Conservation (phyloP, 1,140 invertebrate species). For the Diuraphis noxia region DNA sequence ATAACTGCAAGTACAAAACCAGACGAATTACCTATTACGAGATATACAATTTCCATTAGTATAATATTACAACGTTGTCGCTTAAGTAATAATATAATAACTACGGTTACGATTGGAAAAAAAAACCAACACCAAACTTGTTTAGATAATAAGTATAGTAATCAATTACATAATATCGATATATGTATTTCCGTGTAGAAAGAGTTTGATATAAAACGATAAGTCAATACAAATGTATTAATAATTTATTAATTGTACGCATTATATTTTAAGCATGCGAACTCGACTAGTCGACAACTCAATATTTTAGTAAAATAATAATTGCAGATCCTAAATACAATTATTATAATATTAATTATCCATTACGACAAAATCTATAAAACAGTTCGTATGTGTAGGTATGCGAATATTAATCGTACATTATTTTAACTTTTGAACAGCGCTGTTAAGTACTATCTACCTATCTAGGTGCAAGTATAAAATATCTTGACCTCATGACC, state of each 20-base stretch:
- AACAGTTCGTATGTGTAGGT: background rate
- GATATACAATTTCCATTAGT: background rate
- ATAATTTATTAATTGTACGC: background rate
- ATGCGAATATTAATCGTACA: background rate
- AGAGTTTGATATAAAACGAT: background rate
- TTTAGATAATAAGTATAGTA: background rate
- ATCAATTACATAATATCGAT: background rate
- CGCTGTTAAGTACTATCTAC: background rate
- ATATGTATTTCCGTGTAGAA: background rate
- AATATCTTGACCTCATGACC: constrained; percentile 17
- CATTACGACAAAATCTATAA: background rate
- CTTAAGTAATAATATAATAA: background rate
- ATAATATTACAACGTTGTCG: background rate
- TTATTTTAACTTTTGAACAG: background rate
- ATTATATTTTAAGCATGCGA: background rate
- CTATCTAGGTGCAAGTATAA: background rate
- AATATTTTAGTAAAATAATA: background rate
- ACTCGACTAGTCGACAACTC: background rate
- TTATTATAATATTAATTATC: background rate
- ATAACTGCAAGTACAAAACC: background rate
- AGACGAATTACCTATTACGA: background rate
- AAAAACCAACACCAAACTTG: background rate
- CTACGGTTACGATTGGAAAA: background rate
- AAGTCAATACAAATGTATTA: background rate
- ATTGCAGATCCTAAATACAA: background rate